phyloP scores from a whole-genome alignment of 1,140 invertebrate species.

The Wasmannia auropunctata region DNA sequence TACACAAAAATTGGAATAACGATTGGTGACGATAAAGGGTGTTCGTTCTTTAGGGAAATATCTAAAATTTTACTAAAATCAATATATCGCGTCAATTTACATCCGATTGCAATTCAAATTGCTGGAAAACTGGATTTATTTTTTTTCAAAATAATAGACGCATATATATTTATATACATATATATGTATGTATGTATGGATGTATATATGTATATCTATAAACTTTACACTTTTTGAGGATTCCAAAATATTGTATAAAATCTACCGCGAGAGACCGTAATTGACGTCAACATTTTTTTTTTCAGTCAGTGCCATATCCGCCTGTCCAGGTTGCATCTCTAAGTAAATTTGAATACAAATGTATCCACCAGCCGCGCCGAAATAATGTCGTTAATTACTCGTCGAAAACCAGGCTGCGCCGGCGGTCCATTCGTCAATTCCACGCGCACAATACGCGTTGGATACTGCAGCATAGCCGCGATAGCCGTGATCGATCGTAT shows the following conservation, averaged over 20 bases:
- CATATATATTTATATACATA: neutral
- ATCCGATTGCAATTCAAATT: constrained; percentile 16
- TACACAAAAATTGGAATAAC: neutral
- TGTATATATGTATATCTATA: neutral
- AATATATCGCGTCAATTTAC: constrained; percentile 19
- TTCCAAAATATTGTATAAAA: neutral
- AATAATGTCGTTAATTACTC: constrained; percentile 66
- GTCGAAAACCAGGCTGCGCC: constrained; percentile 50
- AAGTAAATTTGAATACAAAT: constrained; percentile 62
- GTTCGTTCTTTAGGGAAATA: constrained; percentile 7
- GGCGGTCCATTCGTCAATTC: constrained; percentile 58
- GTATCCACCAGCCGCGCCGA: constrained; percentile 38
- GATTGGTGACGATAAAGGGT: neutral
- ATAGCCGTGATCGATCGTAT: constrained; percentile 60
- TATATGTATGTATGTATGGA: neutral
- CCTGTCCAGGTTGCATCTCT: constrained; percentile 19
- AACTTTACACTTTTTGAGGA: neutral
- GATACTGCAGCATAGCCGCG: constrained; percentile 34
- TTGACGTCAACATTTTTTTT: constrained; percentile 39
- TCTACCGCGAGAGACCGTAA: neutral
- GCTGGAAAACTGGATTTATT: neutral
- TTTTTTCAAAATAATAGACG: constrained; percentile 27
- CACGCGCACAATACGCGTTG: constrained; percentile 42
- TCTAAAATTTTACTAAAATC: constrained; percentile 19
- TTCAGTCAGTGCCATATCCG: neutral